phyloP scores from a whole-genome alignment of 1,140 invertebrate genomes.

The Hycleus phaleratus region DNA sequence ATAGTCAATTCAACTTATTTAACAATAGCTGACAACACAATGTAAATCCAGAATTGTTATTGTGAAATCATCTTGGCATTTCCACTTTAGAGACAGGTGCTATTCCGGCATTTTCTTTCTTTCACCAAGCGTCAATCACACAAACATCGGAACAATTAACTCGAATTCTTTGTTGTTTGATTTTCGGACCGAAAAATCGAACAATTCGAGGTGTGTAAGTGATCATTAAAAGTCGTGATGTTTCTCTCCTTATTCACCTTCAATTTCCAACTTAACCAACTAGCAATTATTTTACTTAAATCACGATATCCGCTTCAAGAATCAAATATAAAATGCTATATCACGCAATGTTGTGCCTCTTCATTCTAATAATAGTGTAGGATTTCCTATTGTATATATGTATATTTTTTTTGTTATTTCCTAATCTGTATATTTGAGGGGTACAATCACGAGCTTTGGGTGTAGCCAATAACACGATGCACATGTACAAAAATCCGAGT shows the following conservation, averaged over 20 bases:
- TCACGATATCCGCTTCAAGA: too few species aligned
- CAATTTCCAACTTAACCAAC: too few species aligned
- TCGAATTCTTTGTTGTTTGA: background rate
- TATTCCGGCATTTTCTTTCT: background rate
- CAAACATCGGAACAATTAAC: background rate
- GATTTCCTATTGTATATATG: background rate
- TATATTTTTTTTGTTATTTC: slow-evolving; percentile 2
- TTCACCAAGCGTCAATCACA: background rate
- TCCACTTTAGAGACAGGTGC: too few species aligned
- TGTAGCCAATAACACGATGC: background rate
- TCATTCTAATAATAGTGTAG: background rate
- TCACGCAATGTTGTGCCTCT: too few species aligned
- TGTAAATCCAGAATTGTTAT: too few species aligned
- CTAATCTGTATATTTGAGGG: background rate
- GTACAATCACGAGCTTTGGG: background rate
- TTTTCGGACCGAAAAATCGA: background rate
- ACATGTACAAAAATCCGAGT: background rate
- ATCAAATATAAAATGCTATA: too few species aligned
- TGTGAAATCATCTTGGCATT: too few species aligned
- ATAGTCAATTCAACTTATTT: too few species aligned
- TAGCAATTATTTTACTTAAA: too few species aligned
- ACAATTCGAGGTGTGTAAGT: too few species aligned
- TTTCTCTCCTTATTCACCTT: background rate
- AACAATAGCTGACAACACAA: too few species aligned
- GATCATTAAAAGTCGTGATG: too few species aligned